These are phyloP conservation scores for Oreohelix idahoensis DNA, from an alignment of 1,140 invertebrate genomes.

Conservation along the genomic window DNA sequence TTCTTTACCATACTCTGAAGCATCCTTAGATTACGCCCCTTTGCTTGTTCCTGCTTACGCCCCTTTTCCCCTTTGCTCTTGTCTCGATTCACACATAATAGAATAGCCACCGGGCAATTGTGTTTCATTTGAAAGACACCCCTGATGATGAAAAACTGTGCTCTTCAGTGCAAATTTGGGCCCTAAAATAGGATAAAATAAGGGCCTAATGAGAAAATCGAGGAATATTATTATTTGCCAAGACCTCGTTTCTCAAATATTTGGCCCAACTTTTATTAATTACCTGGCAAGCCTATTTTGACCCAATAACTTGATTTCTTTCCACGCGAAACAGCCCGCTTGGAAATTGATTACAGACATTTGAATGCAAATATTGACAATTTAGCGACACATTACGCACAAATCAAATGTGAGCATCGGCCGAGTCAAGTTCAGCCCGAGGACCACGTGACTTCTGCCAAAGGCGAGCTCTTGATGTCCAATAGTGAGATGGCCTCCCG, in stretches of 20 bases:
- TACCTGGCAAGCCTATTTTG: slow-evolving; percentile 48
- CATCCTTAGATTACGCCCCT: background rate
- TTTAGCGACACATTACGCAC: slow-evolving; percentile 51
- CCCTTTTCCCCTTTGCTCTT: slow-evolving; percentile 9
- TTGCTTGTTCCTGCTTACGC: background rate
- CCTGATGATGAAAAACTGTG: slow-evolving; percentile 39
- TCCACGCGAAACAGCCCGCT: slow-evolving; percentile 41
- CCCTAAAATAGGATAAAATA: slow-evolving; percentile 36
- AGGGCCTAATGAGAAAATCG: slow-evolving; percentile 43
- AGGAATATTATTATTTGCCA: slow-evolving; percentile 51
- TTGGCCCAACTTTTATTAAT: slow-evolving; percentile 52
- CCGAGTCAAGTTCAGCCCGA: slow-evolving; percentile 5
- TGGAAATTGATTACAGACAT: slow-evolving; percentile 54
- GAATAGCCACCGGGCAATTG: slow-evolving; percentile 40
- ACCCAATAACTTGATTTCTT: slow-evolving; percentile 46
- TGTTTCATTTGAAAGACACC: slow-evolving; percentile 44
- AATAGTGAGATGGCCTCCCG: slow-evolving; percentile 10
- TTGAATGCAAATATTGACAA: slow-evolving; percentile 57
- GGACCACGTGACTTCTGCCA: slow-evolving; percentile 19
- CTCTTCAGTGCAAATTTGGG: slow-evolving; percentile 48
- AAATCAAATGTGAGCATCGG: slow-evolving; percentile 50
- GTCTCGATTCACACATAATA: slow-evolving; percentile 20
- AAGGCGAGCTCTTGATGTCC: slow-evolving; percentile 40
- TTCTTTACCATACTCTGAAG: background rate
- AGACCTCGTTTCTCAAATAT: slow-evolving; percentile 46